Percentiles rank a stretch among this genome's conserved stretches.
Evolutionary conservation across 92 coral and sea anemone species (phyloP).

Genomic region (Ricordea florida): DNA sequence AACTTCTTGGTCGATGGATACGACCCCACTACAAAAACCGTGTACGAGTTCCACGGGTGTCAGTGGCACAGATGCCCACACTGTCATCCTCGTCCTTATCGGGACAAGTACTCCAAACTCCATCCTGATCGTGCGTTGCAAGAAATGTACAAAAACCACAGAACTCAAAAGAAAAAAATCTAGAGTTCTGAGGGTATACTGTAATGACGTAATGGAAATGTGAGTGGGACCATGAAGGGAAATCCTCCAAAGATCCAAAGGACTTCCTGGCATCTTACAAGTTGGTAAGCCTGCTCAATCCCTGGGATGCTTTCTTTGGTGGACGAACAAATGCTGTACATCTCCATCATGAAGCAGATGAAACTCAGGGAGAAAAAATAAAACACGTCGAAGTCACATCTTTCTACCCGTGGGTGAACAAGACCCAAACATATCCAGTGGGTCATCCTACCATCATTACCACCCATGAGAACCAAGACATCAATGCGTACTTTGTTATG

Average conservation of each 20-base stretch:
- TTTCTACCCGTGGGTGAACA: neutral
- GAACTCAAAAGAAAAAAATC: no score
- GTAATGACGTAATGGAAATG: no score
- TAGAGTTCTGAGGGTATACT: no score
- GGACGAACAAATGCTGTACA: neutral
- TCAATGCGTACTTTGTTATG: neutral
- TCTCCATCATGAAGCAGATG: neutral
- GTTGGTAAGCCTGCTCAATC: neutral
- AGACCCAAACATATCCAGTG: neutral
- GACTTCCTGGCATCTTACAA: neutral
- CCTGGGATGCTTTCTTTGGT: conserved; percentile 6
- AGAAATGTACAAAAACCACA: neutral
- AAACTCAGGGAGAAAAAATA: neutral
- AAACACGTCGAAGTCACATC: neutral
- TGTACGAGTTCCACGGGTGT: neutral
- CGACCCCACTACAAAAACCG: neutral
- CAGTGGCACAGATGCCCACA: neutral
- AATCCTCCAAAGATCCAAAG: neutral
- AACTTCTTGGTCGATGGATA: neutral
- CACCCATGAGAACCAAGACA: neutral
- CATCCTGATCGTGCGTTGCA: neutral
- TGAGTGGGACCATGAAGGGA: neutral
- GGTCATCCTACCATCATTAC: neutral
- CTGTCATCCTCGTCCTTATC: neutral
- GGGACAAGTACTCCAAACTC: neutral